phyloP scores from a whole-genome alignment of 2,888 invertebrate genomes.

The Muscina levida region DNA sequence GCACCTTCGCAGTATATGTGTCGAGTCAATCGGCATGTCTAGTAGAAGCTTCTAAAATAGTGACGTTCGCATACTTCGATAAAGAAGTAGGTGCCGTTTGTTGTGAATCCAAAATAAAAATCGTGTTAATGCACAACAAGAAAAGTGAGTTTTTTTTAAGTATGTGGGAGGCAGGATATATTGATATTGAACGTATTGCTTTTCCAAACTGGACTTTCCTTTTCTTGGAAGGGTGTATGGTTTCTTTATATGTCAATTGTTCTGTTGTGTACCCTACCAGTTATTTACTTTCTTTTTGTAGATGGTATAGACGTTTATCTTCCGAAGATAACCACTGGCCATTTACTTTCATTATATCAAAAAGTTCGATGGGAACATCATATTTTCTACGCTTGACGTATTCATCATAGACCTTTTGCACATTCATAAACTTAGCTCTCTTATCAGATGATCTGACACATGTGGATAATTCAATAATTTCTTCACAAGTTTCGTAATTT shows the following conservation, averaged over 20 bases:
- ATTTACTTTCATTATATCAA: background rate
- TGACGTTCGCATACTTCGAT: no score
- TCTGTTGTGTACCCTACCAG: background rate
- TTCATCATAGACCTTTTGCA: background rate
- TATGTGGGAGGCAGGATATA: no score
- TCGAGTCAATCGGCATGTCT: no score
- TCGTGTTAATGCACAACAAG: no score
- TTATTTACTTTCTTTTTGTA: background rate
- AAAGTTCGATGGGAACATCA: background rate
- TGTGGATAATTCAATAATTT: no score
- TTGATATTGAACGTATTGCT: background rate
- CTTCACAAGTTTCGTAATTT: no score
- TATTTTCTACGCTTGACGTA: background rate
- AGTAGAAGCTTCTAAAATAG: no score
- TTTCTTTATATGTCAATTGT: background rate
- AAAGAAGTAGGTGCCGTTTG: no score
- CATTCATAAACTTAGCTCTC: background rate
- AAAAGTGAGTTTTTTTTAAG: no score
- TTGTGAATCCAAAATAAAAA: no score
- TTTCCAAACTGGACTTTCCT: background rate
- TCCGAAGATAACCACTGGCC: background rate
- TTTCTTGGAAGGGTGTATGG: constrained; percentile 1
- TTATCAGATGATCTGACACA: background rate
- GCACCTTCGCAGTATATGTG: no score
- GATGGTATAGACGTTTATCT: constrained; percentile 3